A percentile compares a stretch with the other conserved stretches of the same genome.
Conservation (phyloP, 1,140 invertebrate genomes). For the Pseudomyrmex cubaensis region DNA sequence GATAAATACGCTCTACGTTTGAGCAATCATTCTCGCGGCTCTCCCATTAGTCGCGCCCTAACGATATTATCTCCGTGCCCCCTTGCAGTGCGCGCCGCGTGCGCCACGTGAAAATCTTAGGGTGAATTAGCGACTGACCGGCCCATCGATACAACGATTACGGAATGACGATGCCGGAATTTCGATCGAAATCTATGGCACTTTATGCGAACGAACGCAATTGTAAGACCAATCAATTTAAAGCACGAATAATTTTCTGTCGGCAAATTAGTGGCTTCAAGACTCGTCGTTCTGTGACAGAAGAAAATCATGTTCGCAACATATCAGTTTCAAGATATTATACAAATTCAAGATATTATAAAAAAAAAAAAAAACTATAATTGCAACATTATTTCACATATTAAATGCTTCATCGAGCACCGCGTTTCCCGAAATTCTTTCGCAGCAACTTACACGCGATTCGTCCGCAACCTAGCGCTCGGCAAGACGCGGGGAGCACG, state of each 20-base stretch:
- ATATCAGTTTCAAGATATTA: background rate
- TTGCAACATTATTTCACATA: background rate
- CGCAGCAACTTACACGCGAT: background rate
- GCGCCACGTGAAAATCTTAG: slow-evolving; percentile 45
- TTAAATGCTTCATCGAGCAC: background rate
- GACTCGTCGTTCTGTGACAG: background rate
- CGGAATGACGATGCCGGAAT: background rate
- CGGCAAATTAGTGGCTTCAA: background rate
- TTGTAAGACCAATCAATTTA: background rate
- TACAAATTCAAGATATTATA: no score
- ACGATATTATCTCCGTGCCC: slow-evolving; percentile 68
- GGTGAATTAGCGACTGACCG: slow-evolving; percentile 30
- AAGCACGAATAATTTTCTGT: background rate
- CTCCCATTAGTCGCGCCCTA: slow-evolving; percentile 72
- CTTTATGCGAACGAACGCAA: background rate
- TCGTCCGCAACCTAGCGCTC: background rate
- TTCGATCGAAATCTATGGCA: background rate
- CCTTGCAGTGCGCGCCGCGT: slow-evolving; percentile 32
- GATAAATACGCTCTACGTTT: slow-evolving; percentile 74
- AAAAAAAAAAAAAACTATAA: background rate
- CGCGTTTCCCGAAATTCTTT: slow-evolving; percentile 27
- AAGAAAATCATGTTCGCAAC: background rate
- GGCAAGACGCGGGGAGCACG: background rate
- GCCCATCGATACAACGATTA: slow-evolving; percentile 49
- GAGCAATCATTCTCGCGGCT: slow-evolving; percentile 75